Percentiles rank a stretch among this genome's conserved stretches.
Evolutionary conservation across 2,797 vertebrate species (phyloP).

Genomic region (Micropoecilia bifurca): DNA sequence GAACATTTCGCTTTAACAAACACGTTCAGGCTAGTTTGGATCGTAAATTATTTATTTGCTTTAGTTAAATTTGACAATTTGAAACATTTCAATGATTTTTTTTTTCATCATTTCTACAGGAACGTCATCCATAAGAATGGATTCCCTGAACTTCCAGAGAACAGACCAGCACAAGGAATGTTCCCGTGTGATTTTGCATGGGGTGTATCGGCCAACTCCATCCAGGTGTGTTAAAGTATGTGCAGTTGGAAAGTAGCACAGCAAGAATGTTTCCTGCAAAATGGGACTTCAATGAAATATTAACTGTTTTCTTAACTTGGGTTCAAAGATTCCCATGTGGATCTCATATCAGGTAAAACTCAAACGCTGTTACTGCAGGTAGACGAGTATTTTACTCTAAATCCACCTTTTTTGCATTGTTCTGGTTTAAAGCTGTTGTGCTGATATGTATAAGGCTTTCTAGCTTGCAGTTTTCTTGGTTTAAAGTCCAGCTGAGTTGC

Average conservation of each 20-base stretch:
- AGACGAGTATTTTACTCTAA: neutral
- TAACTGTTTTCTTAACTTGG: constrained; percentile 44
- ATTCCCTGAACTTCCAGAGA: constrained; percentile 91
- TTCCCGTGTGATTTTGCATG: constrained; percentile 94
- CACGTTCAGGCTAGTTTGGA: neutral
- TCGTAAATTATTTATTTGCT: neutral
- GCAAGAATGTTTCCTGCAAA: constrained; percentile 8
- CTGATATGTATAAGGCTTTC: constrained; percentile 11
- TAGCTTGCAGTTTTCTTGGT: constrained; percentile 35
- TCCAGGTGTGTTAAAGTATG: constrained; percentile 82
- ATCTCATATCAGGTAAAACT: constrained; percentile 15
- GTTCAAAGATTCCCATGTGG: constrained; percentile 1
- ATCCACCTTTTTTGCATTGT: neutral
- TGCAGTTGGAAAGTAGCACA: neutral
- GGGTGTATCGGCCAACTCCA: constrained; percentile 91
- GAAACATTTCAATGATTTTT: neutral
- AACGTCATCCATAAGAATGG: constrained; percentile 93
- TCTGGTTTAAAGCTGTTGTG: neutral
- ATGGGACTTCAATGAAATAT: constrained; percentile 34
- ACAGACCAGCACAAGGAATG: constrained; percentile 84
- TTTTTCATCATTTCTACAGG: constrained; percentile 55
- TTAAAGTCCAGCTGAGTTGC: constrained; percentile 55
- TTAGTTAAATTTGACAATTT: neutral
- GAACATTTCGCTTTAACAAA: neutral
- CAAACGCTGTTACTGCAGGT: neutral